Base-by-base conservation (phyloP, 2,888 invertebrate genomes). In the Timema cristinae region DNA sequence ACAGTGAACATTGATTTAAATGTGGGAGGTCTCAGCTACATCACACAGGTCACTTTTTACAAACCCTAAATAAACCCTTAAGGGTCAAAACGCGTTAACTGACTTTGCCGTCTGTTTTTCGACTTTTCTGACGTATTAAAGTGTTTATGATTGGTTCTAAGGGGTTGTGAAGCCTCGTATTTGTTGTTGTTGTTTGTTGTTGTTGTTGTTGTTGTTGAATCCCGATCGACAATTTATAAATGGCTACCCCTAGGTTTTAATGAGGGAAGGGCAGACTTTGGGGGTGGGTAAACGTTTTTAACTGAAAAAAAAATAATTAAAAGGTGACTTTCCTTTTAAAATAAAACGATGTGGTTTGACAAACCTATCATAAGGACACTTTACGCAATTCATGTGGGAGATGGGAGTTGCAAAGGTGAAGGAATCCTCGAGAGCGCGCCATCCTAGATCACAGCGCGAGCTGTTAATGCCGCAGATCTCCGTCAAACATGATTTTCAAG, bases 51-150 rank as follows among this genome's bases (percentile, higher is more conserved):
- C 8, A 59, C 8, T n/a, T 59, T 59, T 59, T 59, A 59, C 59
- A 59, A 59, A 5, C 56, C 59, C 59, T n/a, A n/a, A 59, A 59
- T 16, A 59, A 16, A 59, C 15, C n/a, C 59, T 59, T 59, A 59
- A 59, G 15, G 15, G 59, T 7, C 15, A 59, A n/a, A 7, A 59
- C 15, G n/a, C n/a, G n/a, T n/a, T n/a, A 6, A n/a, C 56, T 6
- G 32, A 59, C 59, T 59, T 59, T 5, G 15, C 15, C 9, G n/a
- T 59, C 13, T n/a, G 59, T 59, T 59, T 59, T 59, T 59, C 13
- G 7, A 7, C 7, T 6, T 7, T 7, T 11, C n/a, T 59, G 9
- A 8, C 6, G 15, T 59, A n/a, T 59, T 59, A 59, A 59, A 8
- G 8, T 16, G 8, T 13, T 1, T 16, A 16, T 4, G 32, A 16